Base-by-base conservation (phyloP, 2,888 invertebrate genomes). In the Leptinotarsa peninsularis region DNA sequence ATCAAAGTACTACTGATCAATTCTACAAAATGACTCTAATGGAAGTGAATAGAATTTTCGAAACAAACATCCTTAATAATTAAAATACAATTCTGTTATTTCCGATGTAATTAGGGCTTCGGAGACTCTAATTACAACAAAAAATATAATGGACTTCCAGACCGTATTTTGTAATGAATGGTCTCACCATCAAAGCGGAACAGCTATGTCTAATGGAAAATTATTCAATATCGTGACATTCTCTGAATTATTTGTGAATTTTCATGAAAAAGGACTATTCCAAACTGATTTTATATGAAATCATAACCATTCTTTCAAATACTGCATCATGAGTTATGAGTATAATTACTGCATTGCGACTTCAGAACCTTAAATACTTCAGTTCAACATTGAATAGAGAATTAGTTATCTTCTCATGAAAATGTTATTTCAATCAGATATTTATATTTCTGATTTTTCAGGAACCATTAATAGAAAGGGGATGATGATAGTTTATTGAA, bases 11-110 rank as follows among this genome's bases (percentile, higher is more conserved):
- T n/a, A 18, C 17, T 70, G 66, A 74, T 66, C 18, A 71, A 75
- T 75, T 76, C 72, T 69, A 71, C 58, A 71, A 70, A 74, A 75
- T 67, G 63, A 67, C 67, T 23, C 72, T 76, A 71, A 76, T 49
- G 71, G 75, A 23, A 43, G 72, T 60, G 73, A 73, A 76, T 73
- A 58, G 49, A 67, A 71, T 77, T 74, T 43, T 67, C 23, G 68
- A 75, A 79, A 71, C 50, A 67, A 67, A 75, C 69, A 76, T 77
- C 67, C 73, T 66, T 71, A 73, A 71, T 73, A 76, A 75, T 75
- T 75, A 49, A 76, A 73, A 70, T 71, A 76, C 56, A 70, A 58
- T 71, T 72, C 27, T 5, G 58, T 33, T 43, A 43, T 43, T 43
- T 10, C 43, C 43, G 10, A 43, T 17, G 52, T 70, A 68, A 67